Evolutionary conservation across 2,113 vertebrate species (phyloP).

Genomic region (Anolis sagrei): DNA sequence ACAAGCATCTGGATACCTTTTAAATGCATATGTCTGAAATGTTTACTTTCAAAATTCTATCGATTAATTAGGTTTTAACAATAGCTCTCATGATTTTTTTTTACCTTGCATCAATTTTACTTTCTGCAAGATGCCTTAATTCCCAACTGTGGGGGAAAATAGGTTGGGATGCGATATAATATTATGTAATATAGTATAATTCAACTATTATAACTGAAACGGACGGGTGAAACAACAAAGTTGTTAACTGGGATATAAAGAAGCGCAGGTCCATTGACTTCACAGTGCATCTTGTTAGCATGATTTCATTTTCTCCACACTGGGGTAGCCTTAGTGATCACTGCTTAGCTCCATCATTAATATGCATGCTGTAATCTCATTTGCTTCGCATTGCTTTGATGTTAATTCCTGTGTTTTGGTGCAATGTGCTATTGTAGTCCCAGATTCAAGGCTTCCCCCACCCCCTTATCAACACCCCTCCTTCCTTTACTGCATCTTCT

Average conservation of each 20-base stretch:
- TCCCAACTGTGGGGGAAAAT: too few species aligned
- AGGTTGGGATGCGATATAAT: too few species aligned
- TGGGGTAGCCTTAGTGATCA: constrained; percentile 62
- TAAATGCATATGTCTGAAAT: too few species aligned
- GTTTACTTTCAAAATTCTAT: too few species aligned
- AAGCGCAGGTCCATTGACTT: not conserved
- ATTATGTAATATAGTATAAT: too few species aligned
- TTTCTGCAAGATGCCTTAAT: too few species aligned
- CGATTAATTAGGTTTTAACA: too few species aligned
- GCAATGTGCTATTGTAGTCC: constrained; percentile 69
- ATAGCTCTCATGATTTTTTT: too few species aligned
- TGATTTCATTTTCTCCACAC: constrained; percentile 45
- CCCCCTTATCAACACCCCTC: constrained; percentile 43
- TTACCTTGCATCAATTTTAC: too few species aligned
- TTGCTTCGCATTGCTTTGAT: constrained; percentile 74
- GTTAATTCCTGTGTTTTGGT: constrained; percentile 73
- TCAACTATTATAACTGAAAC: too few species aligned
- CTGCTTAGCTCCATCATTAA: constrained; percentile 66
- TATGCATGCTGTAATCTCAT: constrained; percentile 72
- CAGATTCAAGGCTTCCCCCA: constrained; percentile 42
- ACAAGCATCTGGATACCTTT: too few species aligned
- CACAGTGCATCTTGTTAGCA: not conserved
- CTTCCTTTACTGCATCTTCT: constrained; percentile 7
- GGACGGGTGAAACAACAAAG: not conserved
- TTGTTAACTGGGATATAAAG: not conserved